Conservation (phyloP, 2,888 invertebrate genomes). For the Crioceris asparagi region DNA sequence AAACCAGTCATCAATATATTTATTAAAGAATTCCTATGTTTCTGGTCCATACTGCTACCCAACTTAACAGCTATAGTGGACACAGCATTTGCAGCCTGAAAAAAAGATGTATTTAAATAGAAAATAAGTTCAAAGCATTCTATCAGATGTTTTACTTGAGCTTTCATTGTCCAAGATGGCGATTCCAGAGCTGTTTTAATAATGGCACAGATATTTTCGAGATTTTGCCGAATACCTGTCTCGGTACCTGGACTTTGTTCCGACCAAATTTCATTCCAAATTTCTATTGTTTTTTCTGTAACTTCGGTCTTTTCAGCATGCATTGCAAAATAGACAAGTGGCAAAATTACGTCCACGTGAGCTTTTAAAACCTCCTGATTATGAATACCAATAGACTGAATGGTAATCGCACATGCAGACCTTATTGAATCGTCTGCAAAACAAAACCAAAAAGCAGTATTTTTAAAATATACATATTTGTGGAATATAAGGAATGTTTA, state of each 20-base stretch:
- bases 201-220: slow-evolving; percentile 58
- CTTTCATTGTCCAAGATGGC: slow-evolving; percentile 80
- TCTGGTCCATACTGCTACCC: slow-evolving; percentile 51
- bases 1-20: slow-evolving; percentile 55
- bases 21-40: slow-evolving; percentile 53
- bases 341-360: slow-evolving; percentile 63
- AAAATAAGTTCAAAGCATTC: background rate
- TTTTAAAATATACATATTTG: background rate
- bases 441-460: too few relatives aligned
- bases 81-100: slow-evolving; percentile 67
- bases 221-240: slow-evolving; percentile 66
- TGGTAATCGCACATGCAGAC: slow-evolving; percentile 60
- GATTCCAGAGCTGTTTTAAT: slow-evolving; percentile 64
- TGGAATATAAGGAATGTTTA: background rate
- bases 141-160: slow-evolving; percentile 45
- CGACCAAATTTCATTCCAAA: slow-evolving; percentile 83
- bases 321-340: slow-evolving; percentile 84
- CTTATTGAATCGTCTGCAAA: slow-evolving; percentile 60
- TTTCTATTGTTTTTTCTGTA: slow-evolving; percentile 53
- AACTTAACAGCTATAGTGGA: slow-evolving; percentile 67
- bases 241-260: slow-evolving; percentile 81
- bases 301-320: slow-evolving; percentile 65
- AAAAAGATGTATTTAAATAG: slow-evolving; percentile 1
- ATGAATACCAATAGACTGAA: slow-evolving; percentile 73
- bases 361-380: slow-evolving; percentile 74